Base-by-base conservation (phyloP, 53 echinoderm and acorn worm genomes). In the Holothuria scabra region DNA sequence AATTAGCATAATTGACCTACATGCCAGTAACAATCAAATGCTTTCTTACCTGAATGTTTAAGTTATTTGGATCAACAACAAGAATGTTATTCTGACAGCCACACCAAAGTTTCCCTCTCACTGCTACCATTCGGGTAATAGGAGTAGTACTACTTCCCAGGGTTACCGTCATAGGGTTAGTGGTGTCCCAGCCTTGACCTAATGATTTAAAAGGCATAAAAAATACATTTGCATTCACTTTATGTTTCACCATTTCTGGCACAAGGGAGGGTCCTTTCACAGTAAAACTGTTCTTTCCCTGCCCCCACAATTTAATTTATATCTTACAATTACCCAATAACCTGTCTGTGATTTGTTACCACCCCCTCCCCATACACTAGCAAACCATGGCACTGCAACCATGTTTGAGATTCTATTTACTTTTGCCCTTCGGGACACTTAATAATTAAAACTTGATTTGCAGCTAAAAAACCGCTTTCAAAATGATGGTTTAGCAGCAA, bases 121-220 rank as follows among this genome's bases (percentile, higher is more conserved):
- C 92, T 41, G 92, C 94, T 70, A 92, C 94, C 91, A 94, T 90
- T 81, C 90, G 90, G 72, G 88, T 90, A 85, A 91, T 91, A 65
- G 92, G 94, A 65, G 94, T 88, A 82, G 88, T 90, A 34, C 91
- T 97, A 65, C 92, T 97, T 19, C 97, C 97, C 21, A 97, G 88
- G 70, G 97, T 92, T 49, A 97, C 89, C 49, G 97, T 92, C 68
- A 92, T 66, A 18, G 97, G 97, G 66, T 88, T 94, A 32, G 84
- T 85, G 38, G 90, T 93, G 85, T 96, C 97, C 97, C 97, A 97
- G 30, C 94, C 65, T 86, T 92, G 90, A 86, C 97, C 97, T 97
- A 46, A 4, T 35, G 6, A 35, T 4, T 35, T 6, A 35, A 35
- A 35, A 35, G 37, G 5, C 11, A 7, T 14, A 3, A 46, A 61